These are phyloP conservation scores for Oophaga pumilio DNA, from an alignment of 2,113 vertebrate species.

Conservation along the genomic window DNA sequence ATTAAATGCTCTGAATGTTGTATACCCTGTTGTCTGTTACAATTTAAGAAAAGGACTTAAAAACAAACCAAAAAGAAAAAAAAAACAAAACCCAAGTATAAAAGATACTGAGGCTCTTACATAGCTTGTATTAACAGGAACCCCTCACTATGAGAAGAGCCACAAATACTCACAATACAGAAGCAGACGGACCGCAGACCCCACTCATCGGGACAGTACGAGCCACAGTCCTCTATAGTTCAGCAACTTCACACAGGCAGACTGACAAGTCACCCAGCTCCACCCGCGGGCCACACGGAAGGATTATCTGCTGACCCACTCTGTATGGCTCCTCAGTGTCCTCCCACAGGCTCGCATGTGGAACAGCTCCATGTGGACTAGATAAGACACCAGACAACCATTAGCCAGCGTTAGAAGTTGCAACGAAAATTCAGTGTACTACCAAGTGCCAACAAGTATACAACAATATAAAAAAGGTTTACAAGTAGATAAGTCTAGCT, in stretches of 20 bases:
- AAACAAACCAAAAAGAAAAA: too few relatives aligned
- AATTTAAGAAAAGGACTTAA: too few relatives aligned
- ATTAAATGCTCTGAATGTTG: too few relatives aligned
- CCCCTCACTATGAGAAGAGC: not conserved
- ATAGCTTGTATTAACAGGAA: too few relatives aligned
- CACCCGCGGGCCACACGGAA: slow-evolving; percentile 3
- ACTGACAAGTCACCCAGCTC: slow-evolving; percentile 43
- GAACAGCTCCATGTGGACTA: too few relatives aligned
- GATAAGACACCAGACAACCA: slow-evolving; percentile 1
- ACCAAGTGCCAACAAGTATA: too few relatives aligned
- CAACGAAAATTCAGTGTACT: too few relatives aligned
- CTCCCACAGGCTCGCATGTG: not conserved
- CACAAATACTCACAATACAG: slow-evolving; percentile 31
- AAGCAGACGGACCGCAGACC: not conserved
- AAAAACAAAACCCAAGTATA: not conserved
- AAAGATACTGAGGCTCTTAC: not conserved
- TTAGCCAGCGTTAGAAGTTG: too few relatives aligned
- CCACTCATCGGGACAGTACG: slow-evolving; percentile 10
- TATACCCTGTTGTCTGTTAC: too few relatives aligned
- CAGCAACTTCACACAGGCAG: not conserved
- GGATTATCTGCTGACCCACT: slow-evolving; percentile 3
- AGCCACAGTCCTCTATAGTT: not conserved
- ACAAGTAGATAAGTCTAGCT: too few relatives aligned
- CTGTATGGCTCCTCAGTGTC: not conserved
- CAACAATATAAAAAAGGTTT: too few relatives aligned